Conservation (phyloP, 2,113 vertebrate species). For the Rhea pennata region DNA sequence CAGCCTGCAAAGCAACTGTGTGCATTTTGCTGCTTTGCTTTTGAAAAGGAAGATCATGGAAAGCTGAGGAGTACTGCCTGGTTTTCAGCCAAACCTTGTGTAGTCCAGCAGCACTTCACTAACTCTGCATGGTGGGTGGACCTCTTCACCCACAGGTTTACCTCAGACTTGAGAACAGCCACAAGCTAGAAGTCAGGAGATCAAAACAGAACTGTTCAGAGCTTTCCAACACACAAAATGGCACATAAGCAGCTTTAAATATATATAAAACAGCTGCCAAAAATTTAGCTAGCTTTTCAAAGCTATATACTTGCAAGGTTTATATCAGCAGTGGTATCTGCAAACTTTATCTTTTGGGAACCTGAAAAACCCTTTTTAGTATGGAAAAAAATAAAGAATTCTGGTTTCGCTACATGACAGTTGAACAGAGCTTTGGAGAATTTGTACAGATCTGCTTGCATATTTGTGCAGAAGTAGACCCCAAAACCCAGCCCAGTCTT, state of each 20-base stretch:
- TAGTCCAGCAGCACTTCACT: too few relatives aligned
- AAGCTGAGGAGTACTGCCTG: too few relatives aligned
- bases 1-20: background rate
- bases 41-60: background rate
- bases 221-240: too few relatives aligned
- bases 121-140: too few relatives aligned
- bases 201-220: too few relatives aligned
- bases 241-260: too few relatives aligned
- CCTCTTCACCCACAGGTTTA: too few relatives aligned
- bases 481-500: background rate
- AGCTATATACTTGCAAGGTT: background rate
- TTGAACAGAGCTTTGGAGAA: background rate
- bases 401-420: background rate
- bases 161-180: too few relatives aligned
- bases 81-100: background rate
- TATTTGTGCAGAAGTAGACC: background rate
- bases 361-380: background rate
- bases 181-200: too few relatives aligned
- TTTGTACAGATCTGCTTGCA: background rate
- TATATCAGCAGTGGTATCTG: background rate
- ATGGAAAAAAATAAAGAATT: background rate
- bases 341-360: background rate
- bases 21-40: background rate
- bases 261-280: background rate
- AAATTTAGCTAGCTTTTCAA: background rate